Conservation (phyloP, 2,888 invertebrate genomes). For the Pollenia labialis region DNA sequence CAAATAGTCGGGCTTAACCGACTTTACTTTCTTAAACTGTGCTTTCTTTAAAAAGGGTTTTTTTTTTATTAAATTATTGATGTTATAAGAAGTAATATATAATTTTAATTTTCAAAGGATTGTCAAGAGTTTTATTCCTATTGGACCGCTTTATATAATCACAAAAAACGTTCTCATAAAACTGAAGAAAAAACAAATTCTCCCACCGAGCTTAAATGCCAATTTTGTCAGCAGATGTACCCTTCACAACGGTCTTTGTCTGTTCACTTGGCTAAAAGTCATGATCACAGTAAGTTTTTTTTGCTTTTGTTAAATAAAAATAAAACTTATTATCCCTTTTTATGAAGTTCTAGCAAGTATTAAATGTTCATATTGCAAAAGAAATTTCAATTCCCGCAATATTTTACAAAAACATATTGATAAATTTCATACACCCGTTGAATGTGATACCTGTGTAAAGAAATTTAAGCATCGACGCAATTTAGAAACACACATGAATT, state of each 20-base stretch:
- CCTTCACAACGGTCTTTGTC: slow-evolving; percentile 81
- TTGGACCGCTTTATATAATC: slow-evolving; percentile 80
- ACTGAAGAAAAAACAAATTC: not conserved
- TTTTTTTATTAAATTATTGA: not conserved
- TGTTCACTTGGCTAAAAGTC: slow-evolving; percentile 81
- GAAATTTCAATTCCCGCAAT: slow-evolving; percentile 77
- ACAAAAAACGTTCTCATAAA: slow-evolving; percentile 77
- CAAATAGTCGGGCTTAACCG: no score
- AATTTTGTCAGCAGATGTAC: slow-evolving; percentile 81
- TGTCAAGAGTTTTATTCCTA: slow-evolving; percentile 79
- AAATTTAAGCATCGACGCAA: slow-evolving; percentile 80
- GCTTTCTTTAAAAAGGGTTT: no score
- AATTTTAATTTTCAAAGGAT: slow-evolving; percentile 73
- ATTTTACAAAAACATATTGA: slow-evolving; percentile 79
- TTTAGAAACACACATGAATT: slow-evolving; percentile 78
- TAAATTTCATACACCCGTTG: slow-evolving; percentile 77
- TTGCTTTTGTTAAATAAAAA: not conserved
- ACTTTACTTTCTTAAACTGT: no score
- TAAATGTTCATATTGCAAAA: slow-evolving; percentile 77
- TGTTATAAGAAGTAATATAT: not conserved
- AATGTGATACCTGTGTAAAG: slow-evolving; percentile 79
- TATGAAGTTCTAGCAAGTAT: slow-evolving; percentile 74
- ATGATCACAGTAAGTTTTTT: slow-evolving; percentile 80
- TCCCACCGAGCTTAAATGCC: slow-evolving; percentile 76
- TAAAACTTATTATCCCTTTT: slow-evolving; percentile 71